A percentile compares a stretch with the other conserved stretches of the same genome.
phyloP scores from a whole-genome alignment of 2,888 invertebrate genomes.

The Neoascia interrupta region DNA sequence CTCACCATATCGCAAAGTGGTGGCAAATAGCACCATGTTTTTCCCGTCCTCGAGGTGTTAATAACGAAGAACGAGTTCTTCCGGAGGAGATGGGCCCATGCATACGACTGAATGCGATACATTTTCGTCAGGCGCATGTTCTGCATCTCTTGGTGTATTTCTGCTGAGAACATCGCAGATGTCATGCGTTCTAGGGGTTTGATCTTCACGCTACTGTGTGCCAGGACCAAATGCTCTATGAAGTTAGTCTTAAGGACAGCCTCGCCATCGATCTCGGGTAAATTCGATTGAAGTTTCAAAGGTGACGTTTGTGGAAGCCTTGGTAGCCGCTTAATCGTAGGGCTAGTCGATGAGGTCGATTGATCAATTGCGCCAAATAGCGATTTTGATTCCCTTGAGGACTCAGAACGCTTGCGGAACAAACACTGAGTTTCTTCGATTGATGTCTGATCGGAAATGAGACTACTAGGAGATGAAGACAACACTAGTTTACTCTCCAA shows the following conservation, averaged over 20 bases:
- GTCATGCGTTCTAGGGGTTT: slow-evolving; percentile 70
- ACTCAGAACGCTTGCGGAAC: too few relatives aligned
- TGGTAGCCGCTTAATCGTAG: too few relatives aligned
- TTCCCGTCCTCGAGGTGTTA: slow-evolving; percentile 83
- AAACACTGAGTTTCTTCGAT: too few relatives aligned
- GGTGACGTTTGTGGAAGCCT: too few relatives aligned
- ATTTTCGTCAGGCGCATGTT: slow-evolving; percentile 73
- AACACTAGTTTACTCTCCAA: too few relatives aligned
- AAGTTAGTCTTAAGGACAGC: slow-evolving; percentile 51
- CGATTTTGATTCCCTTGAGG: too few relatives aligned
- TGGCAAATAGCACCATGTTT: slow-evolving; percentile 86
- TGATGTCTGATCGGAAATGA: too few relatives aligned
- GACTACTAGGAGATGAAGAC: too few relatives aligned
- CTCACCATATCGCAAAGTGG: slow-evolving; percentile 83
- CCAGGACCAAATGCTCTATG: slow-evolving; percentile 73
- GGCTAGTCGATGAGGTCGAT: too few relatives aligned
- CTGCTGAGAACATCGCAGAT: slow-evolving; percentile 72
- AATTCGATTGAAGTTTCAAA: too few relatives aligned
- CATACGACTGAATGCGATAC: slow-evolving; percentile 83
- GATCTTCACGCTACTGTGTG: slow-evolving; percentile 72
- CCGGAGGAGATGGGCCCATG: slow-evolving; percentile 86
- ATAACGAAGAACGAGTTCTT: slow-evolving; percentile 85
- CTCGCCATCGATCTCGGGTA: slow-evolving; percentile 46
- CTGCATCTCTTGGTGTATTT: slow-evolving; percentile 73
- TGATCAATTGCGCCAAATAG: too few relatives aligned